Evolutionary conservation across 1,140 invertebrate species (phyloP), one percentile per base, ranked within the genome.

Genomic region (Caenorhabditis tropicalis): DNA sequence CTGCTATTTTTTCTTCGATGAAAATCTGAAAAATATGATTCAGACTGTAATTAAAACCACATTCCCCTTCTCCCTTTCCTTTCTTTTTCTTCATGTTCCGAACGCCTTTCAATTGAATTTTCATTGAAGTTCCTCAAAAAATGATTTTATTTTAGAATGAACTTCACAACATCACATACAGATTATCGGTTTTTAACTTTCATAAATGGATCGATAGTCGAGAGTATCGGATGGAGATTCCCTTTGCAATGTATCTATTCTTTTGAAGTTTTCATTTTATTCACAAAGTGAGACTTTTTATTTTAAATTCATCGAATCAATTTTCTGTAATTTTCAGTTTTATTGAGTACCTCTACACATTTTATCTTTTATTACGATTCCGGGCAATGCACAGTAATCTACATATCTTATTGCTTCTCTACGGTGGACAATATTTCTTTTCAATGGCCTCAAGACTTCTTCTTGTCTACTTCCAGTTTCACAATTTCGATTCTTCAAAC

Each of bases 341-440:
- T 19, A 9, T 74, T 12, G 65, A 74, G 9, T 74, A 74, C n/a
- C 2, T 74, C n/a, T 74, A 74, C 65, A 74, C 65, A 9, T 74
- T 74, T 2, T 74, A 74, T n/a, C 65, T 74, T 10, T 36, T 74
- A 12, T 21, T 74, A 7, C 65, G 65, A 43, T 74, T 74, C 15
- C 65, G 65, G 43, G 65, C 65, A 24, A 74, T 74, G 65, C 65
- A 74, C 36, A 74, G 65, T 31, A 74, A 74, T 15, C 65, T 74
- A 12, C 65, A 74, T 31, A 74, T 74, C n/a, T 36, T 74, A 0
- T 21, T 74, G 5, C 36, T 74, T 39, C 15, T 74, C 6, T 74
- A 74, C 36, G 65, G 65, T 24, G 65, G 65, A 2, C 65, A 74
- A 31, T 74, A 74, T 5, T 74, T 74, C n/a, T 74, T 74, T 21